These are phyloP conservation scores for Atta texana DNA, from an alignment of 1,140 invertebrate species.

Conservation along the genomic window DNA sequence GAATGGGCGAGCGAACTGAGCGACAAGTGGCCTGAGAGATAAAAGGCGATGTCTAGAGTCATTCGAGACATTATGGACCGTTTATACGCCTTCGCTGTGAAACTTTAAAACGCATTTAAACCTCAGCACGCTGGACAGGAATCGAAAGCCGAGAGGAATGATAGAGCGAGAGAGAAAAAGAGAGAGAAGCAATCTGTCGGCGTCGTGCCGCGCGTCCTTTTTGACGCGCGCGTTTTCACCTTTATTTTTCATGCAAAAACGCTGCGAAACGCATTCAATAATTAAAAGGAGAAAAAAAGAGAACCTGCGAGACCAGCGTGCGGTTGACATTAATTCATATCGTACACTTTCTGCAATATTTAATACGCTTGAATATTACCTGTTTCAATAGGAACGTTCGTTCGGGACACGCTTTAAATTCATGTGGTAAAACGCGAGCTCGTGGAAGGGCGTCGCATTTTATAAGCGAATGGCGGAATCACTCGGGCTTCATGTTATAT, in stretches of 20 bases:
- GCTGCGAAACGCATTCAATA: constrained; percentile 33
- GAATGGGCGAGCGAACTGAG: constrained; percentile 59
- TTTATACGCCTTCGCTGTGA: constrained; percentile 51
- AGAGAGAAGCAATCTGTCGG: not conserved
- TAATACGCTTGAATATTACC: constrained; percentile 35
- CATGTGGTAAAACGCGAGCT: constrained; percentile 39
- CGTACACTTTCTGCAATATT: constrained; percentile 43
- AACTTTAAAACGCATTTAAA: constrained; percentile 64
- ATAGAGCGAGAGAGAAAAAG: not conserved
- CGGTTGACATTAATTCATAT: constrained; percentile 46
- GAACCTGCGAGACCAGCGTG: not conserved
- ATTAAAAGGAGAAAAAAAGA: constrained; percentile 1
- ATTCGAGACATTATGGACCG: constrained; percentile 53
- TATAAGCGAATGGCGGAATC: constrained; percentile 41
- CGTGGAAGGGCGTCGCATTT: constrained; percentile 35
- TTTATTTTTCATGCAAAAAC: constrained; percentile 40
- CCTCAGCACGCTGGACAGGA: constrained; percentile 47
- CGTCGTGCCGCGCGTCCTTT: not conserved
- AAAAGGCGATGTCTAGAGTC: constrained; percentile 47
- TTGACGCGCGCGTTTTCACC: not conserved
- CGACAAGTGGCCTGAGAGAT: constrained; percentile 1
- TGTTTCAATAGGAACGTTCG: constrained; percentile 12
- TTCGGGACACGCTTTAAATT: constrained; percentile 32
- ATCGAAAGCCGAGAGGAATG: constrained; percentile 29
- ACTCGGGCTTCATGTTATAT: constrained; percentile 32